A percentile compares a stretch with the other conserved stretches of the same genome.
phyloP scores from a whole-genome alignment of 2,888 invertebrate species.

The Andricus quercusramuli region DNA sequence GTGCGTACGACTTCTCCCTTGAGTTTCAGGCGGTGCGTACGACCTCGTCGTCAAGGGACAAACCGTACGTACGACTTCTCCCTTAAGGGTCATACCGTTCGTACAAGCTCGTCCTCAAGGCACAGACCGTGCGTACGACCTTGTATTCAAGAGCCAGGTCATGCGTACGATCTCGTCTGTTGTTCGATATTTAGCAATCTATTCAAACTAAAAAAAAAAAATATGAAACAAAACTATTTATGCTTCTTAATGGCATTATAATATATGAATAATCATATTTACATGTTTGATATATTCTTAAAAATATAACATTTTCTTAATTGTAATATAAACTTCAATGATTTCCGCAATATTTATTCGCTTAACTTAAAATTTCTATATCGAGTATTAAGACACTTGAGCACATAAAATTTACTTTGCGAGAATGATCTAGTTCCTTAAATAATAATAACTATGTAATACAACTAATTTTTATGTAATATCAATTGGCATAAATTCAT shows the following conservation, averaged over 20 bases:
- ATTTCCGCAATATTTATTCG: background rate
- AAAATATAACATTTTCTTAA: slow-evolving; percentile 20
- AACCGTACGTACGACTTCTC: too few species aligned
- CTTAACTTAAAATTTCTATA: background rate
- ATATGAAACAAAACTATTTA: background rate
- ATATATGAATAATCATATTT: slow-evolving; percentile 21
- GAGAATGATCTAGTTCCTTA: background rate
- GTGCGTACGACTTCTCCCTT: too few species aligned
- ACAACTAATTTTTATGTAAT: background rate
- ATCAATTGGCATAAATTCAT: background rate
- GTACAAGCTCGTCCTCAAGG: too few species aligned
- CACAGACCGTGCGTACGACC: too few species aligned
- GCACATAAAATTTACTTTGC: background rate
- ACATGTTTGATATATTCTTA: slow-evolving; percentile 31
- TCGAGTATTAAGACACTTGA: background rate
- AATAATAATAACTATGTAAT: background rate
- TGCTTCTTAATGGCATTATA: slow-evolving; percentile 32
- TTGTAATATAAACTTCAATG: background rate
- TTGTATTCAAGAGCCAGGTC: too few species aligned
- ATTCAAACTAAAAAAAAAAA: background rate
- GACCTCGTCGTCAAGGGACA: too few species aligned
- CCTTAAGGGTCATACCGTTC: too few species aligned
- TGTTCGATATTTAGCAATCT: background rate
- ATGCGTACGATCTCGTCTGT: too few species aligned
- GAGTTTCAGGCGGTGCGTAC: too few species aligned